phyloP scores from a whole-genome alignment of 1,140 invertebrate species.

The Bombus waltoni region DNA sequence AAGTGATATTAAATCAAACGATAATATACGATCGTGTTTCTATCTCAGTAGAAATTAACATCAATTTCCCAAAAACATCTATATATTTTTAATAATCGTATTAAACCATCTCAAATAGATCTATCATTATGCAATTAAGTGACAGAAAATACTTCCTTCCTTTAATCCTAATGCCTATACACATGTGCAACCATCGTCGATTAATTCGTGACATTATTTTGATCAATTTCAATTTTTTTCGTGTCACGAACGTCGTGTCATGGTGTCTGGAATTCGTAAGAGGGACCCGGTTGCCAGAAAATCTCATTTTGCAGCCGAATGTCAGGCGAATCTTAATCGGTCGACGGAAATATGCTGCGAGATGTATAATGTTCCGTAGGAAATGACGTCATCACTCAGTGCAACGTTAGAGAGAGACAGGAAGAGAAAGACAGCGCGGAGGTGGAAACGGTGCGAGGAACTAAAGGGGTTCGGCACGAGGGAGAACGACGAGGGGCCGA shows the following conservation, averaged over 20 bases:
- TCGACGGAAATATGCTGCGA: conserved; percentile 74
- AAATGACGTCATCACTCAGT: conserved; percentile 79
- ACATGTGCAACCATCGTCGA: background rate
- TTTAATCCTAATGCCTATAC: background rate
- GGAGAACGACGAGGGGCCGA: conserved; percentile 39
- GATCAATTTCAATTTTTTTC: background rate
- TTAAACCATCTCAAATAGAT: background rate
- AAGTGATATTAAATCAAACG: background rate
- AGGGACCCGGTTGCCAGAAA: conserved; percentile 39
- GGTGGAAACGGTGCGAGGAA: conserved; percentile 12
- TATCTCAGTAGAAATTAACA: background rate
- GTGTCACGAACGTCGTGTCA: background rate
- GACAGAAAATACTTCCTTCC: background rate
- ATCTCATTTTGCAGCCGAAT: conserved; percentile 60
- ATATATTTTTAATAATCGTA: background rate
- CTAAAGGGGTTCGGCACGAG: conserved; percentile 33
- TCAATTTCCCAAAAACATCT: background rate
- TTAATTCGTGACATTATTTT: background rate
- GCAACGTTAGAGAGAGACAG: conserved; percentile 65
- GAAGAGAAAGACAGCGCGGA: conserved; percentile 48
- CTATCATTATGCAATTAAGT: background rate
- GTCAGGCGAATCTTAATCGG: conserved; percentile 73
- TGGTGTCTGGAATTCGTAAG: background rate
- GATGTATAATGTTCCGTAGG: conserved; percentile 76
- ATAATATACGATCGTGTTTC: background rate